Evolutionary conservation across 2,797 vertebrate species (phyloP).

Genomic region (Galagoides demidoff): DNA sequence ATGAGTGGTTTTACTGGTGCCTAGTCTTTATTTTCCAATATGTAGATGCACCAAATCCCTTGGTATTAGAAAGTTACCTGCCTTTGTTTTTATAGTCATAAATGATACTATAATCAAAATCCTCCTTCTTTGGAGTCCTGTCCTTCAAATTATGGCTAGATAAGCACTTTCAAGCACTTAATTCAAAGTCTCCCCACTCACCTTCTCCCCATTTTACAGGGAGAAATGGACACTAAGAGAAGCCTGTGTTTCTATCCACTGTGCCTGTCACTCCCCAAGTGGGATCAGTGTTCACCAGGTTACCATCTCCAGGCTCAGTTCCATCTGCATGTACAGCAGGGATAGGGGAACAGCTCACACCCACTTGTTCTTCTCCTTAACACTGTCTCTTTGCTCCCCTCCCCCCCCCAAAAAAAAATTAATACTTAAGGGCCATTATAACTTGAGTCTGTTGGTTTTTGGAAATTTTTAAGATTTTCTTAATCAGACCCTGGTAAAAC

Average conservation of each 20-base stretch:
- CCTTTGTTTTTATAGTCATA: neutral
- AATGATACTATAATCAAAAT: neutral
- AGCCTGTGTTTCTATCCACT: neutral
- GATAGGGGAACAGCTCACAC: neutral
- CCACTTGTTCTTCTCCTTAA: neutral
- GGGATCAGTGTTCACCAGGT: neutral
- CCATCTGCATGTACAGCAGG: neutral
- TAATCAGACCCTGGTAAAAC: neutral
- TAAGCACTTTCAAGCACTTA: neutral
- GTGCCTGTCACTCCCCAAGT: neutral
- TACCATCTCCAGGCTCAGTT: neutral
- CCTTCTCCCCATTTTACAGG: neutral
- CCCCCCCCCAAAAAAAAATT: neutral
- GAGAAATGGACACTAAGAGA: neutral
- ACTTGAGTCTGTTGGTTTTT: neutral
- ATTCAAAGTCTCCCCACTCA: accelerated
- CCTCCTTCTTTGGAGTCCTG: neutral
- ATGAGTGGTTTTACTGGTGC: neutral
- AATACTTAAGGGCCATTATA: neutral
- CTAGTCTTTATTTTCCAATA: neutral
- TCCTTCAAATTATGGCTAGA: neutral
- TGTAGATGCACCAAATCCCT: accelerated
- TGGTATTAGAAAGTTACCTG: neutral
- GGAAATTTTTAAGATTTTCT: neutral
- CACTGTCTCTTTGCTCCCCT: neutral